phyloP scores from a whole-genome alignment of 1,140 invertebrate genomes.

The Hetaerina americana region DNA sequence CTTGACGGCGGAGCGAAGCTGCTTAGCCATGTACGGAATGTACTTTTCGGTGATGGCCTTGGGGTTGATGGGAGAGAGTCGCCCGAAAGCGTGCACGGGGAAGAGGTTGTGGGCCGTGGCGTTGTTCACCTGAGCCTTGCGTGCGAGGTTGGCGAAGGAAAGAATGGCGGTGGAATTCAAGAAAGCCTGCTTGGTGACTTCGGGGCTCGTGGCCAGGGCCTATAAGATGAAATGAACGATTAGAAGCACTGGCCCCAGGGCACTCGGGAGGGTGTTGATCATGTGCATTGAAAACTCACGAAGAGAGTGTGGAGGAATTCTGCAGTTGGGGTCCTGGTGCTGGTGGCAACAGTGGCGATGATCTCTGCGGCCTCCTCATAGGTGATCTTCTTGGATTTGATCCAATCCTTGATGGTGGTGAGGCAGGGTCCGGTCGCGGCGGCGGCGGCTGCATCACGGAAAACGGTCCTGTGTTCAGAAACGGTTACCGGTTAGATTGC shows the following conservation, averaged over 20 bases:
- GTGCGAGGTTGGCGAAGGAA: constrained; percentile 41
- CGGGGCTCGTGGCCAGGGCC: constrained; percentile 32
- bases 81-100: constrained; percentile 45
- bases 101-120: constrained; percentile 40
- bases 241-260: no score
- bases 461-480: constrained; percentile 44
- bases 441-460: constrained; percentile 45
- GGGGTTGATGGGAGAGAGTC: constrained; percentile 23
- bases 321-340: constrained; percentile 42
- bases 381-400: constrained; percentile 36
- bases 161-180: constrained; percentile 39
- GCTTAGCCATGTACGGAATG: constrained; percentile 38
- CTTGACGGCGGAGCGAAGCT: constrained; percentile 38
- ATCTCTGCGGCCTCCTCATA: constrained; percentile 39
- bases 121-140: constrained; percentile 40
- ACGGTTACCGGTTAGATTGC: no score
- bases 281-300: constrained; percentile 26
- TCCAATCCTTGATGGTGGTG: constrained; percentile 42
- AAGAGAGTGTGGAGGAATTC: constrained; percentile 44
- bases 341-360: constrained; percentile 32
- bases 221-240: constrained; percentile 10
- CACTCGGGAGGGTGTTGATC: no score
- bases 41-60: constrained; percentile 37
- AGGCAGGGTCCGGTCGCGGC: constrained; percentile 51
- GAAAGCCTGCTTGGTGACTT: constrained; percentile 30